Evolutionary conservation across 2,888 invertebrate species (phyloP).

Genomic region (Sympetrum striolatum): DNA sequence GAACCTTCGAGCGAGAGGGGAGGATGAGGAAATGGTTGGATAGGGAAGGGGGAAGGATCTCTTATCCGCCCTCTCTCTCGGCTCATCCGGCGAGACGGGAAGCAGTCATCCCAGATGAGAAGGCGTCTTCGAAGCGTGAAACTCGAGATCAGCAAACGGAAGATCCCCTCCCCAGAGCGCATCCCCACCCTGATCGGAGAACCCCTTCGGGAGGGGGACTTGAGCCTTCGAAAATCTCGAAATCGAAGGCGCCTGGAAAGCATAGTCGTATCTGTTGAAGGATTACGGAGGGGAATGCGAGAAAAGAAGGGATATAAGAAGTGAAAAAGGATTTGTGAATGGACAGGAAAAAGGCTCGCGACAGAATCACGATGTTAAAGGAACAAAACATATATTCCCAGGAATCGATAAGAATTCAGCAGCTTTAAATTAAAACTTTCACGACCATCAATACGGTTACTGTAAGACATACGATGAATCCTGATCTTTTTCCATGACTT

Average conservation of each 20-base stretch:
- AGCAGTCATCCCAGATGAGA: conserved; percentile 36
- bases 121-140: conserved; percentile 20
- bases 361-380: no score
- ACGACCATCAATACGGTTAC: no score
- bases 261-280: background rate
- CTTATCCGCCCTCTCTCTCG: background rate
- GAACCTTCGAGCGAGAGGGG: conserved; percentile 23
- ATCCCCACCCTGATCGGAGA: background rate
- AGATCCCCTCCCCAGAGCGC: background rate
- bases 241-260: background rate
- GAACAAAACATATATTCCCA: no score
- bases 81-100: conserved; percentile 38
- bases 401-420: no score
- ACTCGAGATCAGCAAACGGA: conserved; percentile 40
- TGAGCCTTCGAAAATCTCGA: background rate
- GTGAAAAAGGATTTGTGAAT: no score
- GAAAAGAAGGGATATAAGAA: background rate
- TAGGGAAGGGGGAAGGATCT: background rate
- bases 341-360: no score
- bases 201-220: background rate
- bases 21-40: background rate
- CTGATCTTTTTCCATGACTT: no score
- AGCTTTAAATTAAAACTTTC: no score
- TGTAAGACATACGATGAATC: no score
- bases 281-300: background rate